Evolutionary conservation across 2,113 vertebrate genomes (phyloP), one percentile per base, ranked within the genome.

Genomic region (Callipepla californica): DNA sequence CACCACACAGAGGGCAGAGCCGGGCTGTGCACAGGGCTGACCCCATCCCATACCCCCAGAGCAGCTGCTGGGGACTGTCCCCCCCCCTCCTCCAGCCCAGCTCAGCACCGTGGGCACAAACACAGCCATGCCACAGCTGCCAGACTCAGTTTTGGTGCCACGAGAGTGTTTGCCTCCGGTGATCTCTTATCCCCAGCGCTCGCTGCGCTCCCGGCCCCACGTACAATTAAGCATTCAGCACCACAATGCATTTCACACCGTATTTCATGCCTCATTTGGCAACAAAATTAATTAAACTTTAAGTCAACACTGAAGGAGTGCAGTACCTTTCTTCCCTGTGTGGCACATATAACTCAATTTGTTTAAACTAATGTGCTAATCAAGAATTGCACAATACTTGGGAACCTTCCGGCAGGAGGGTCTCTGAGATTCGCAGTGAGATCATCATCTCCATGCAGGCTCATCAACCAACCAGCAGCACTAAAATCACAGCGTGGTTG

Each of bases 231-330:
- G 2, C 66, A 92, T 93, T 63, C 92, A 84, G 67, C 50, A 47
- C 84, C 77, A 57, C 87, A 44, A 47, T 62, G 12, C 69, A 74
- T 78, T 80, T 94, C 93, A 96, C 87, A 87, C 81, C 70, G 89
- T 73, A 94, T 95, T 96, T 95, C 89, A 94, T 77, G 94, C 94
- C 90, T 95, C 95, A 96, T 94, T 96, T 95, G 93, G 91, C 76
- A 91, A 93, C 81, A 88, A 96, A 96, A 96, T 96, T 94, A 94
- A 96, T 96, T 96, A 95, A 96, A 96, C 76, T 85, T 80, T 57
- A 94, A 92, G 96, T 93, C 91, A 91, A 74, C 68, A 20, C 57
- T 7, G 63, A 93, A 92, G 87, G 91, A 93, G 78, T 2, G 38
- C 42, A 4, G 91, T 26, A 83, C 90, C 89, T 89, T 87, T 32